phyloP scores from a whole-genome alignment of 2,113 vertebrate genomes.

The Danionella cerebrum region DNA sequence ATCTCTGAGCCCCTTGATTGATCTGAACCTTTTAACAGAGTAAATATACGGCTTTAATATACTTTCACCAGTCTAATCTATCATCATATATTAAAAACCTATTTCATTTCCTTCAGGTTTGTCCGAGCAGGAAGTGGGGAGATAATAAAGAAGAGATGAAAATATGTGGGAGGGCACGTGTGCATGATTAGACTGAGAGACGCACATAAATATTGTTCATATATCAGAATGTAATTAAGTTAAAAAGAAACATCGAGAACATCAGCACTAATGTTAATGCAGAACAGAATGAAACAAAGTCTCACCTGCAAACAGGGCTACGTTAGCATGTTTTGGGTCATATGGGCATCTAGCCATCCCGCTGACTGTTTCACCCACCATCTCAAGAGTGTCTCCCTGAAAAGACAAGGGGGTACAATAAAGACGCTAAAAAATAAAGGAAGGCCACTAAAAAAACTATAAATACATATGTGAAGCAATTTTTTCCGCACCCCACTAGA shows the following conservation, averaged over 20 bases:
- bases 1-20: neutral
- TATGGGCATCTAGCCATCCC: constrained; percentile 96
- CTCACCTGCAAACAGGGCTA: constrained; percentile 89
- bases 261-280: neutral
- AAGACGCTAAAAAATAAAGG: no score
- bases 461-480: constrained; percentile 50
- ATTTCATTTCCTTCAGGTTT: neutral
- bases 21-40: neutral
- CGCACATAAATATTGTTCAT: constrained; percentile 13
- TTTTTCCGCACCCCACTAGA: neutral
- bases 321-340: constrained; percentile 91
- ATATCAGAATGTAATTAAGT: constrained; percentile 30
- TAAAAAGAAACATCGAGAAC: constrained; percentile 26
- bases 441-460: constrained; percentile 57
- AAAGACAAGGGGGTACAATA: constrained; percentile 7
- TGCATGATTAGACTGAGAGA: constrained; percentile 11
- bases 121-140: constrained; percentile 15
- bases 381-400: constrained; percentile 86
- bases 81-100: constrained; percentile 20
- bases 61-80: neutral
- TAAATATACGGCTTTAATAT: constrained; percentile 22
- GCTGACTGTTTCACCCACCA: constrained; percentile 80
- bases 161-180: constrained; percentile 5
- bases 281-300: neutral
- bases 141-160: neutral